Base-by-base conservation (phyloP, 2,888 invertebrate species). In the Craniophora ligustri region DNA sequence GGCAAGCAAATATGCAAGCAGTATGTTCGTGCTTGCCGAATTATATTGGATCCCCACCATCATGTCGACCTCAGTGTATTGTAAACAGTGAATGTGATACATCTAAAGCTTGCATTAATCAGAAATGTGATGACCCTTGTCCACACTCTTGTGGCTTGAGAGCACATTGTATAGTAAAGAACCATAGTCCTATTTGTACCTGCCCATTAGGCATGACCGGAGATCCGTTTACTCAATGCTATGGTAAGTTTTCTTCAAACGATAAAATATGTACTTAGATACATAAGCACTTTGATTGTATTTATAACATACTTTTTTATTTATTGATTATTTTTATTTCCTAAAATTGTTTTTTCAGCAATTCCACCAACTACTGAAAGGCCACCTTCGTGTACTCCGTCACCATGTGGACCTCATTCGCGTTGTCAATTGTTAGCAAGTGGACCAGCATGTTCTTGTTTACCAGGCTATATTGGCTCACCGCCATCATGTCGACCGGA, bases 91-190 rank as follows among this genome's bases (percentile, higher is more conserved):
- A 98, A 89, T 98, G 98, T 86, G 95, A 97, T 15, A 84, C 94
- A 10, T 96, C 97, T 55, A 95, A 96, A 70, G 97, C 98, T 13
- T 98, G 98, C 75, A 94, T 97, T 28, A 97, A 97, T 83, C 96
- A 96, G 75, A 96, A 96, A 87, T 98, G 98, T 82, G 95, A 96
- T 7, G 97, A 98, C 90, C 98, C 98, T 30, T 98, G 98, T 77
- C 96, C 96, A 10, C 96, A 97, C 67, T 97, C 97, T 0, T 98
- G 98, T 82, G 98, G 98, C n/a, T 92, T 97, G 42, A 95, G 96
- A 72, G 97, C 98, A 1, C 95, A 96, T 68, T 98, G 98, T 79
- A 95, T 95, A 39, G 96, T 96, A 0, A 96, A 96, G 81, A 97
- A 97, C 83, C 98, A 98, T 84, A 97, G 96, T 78, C 97, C 98